Percentiles rank a stretch among this genome's conserved stretches.
Evolutionary conservation across 2,888 invertebrate genomes (phyloP).

Genomic region (Sminthurinus aureus): DNA sequence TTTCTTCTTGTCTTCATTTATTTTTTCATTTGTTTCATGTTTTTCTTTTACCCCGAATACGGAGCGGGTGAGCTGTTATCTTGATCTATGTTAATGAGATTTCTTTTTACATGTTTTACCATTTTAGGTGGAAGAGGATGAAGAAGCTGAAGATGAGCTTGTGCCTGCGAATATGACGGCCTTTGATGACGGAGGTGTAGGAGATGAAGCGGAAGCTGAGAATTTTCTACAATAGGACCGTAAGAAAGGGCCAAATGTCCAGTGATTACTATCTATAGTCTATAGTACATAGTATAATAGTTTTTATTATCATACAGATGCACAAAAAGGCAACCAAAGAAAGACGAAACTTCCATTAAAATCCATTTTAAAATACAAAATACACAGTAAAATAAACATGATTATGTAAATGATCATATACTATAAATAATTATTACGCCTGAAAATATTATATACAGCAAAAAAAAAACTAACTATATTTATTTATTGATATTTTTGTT

Average conservation of each 20-base stretch:
- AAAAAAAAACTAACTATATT: too few relatives aligned
- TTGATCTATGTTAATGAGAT: neutral
- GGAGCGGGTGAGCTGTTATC: neutral
- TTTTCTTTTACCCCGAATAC: neutral
- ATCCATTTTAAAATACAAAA: neutral
- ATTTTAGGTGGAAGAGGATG: constrained; percentile 24
- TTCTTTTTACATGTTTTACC: neutral
- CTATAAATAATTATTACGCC: neutral
- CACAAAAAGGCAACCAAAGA: neutral
- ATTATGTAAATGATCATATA: neutral
- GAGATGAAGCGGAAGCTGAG: neutral
- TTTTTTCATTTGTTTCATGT: neutral
- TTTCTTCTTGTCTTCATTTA: neutral
- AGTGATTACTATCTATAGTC: too few relatives aligned
- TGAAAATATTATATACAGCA: too few relatives aligned
- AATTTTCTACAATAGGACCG: too few relatives aligned
- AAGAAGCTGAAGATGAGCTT: constrained; percentile 31
- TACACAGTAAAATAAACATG: neutral
- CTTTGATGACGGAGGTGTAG: constrained; percentile 16
- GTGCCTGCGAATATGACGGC: constrained; percentile 25
- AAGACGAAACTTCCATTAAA: constrained; percentile 15
- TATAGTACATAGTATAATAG: too few relatives aligned
- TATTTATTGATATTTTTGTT: too few relatives aligned
- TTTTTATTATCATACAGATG: neutral
- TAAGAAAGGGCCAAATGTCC: too few relatives aligned